Percentiles rank a stretch among this genome's conserved stretches.
Evolutionary conservation across 1,140 invertebrate species (phyloP).

Genomic region (Stegodyphus dumicola): DNA sequence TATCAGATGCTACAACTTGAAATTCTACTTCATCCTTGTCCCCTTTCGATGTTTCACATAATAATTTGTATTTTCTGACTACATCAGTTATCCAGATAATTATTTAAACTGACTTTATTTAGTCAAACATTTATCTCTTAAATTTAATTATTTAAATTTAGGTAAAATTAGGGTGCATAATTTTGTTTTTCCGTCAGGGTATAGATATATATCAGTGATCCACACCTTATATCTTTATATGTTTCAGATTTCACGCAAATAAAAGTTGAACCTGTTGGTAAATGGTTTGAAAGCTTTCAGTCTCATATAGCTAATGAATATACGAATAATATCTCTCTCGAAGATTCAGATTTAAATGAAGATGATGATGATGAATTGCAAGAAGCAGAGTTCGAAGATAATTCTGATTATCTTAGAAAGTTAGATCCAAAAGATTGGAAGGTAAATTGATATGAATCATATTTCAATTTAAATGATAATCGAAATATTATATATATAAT

Average conservation of each 20-base stretch:
- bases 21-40: no score
- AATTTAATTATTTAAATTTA: no score
- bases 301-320: slow-evolving; percentile 67
- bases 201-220: no score
- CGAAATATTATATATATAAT: no score
- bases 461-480: background rate
- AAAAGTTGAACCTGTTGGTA: slow-evolving; percentile 69
- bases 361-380: slow-evolving; percentile 63
- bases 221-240: background rate
- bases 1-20: no score
- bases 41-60: no score
- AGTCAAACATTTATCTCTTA: no score
- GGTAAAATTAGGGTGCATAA: no score
- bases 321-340: slow-evolving; percentile 62
- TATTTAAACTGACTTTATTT: no score
- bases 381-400: slow-evolving; percentile 75
- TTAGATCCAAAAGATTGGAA: slow-evolving; percentile 98
- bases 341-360: slow-evolving; percentile 64
- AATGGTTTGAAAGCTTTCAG: slow-evolving; percentile 69
- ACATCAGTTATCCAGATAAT: no score
- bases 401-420: slow-evolving; percentile 85
- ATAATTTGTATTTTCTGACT: no score
- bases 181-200: no score
- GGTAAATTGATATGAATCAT: slow-evolving; percentile 65
- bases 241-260: slow-evolving; percentile 51